Base-by-base conservation (phyloP, 2,113 vertebrate genomes). In the Polypterus senegalus region DNA sequence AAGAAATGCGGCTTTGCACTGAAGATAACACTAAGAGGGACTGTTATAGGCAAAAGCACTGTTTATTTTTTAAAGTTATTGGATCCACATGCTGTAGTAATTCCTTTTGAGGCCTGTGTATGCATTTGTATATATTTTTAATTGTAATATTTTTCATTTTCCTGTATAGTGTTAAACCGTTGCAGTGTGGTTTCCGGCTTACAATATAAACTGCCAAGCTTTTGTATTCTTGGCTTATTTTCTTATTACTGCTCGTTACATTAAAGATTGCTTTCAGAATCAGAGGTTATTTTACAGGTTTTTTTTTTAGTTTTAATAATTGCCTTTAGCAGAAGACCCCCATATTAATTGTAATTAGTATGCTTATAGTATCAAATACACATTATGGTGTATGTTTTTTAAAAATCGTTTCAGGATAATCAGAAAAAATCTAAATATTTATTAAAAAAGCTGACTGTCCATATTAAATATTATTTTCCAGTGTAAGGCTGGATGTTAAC, bases 101-200 rank as follows among this genome's bases (percentile, higher is more conserved):
- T 76, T 73, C 69, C 61, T 54, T 52, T 56, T 64, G 66, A 60
- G 69, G 54, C 49, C 5, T 70, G 57, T 61, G 68, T 63, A 60
- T 75, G 67, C 63, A 61, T 63, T 60, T 61, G 52, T 68, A 61
- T 67, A 61, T 67, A 70, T 75, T 73, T 79, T 70, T 76, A 67
- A 77, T 76, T 73, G 66, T 75, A 69, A 49, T 70, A 71, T 76
- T 77, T 79, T 68, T 70, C 27, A 73, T 67, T 61, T 71, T 70
- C 66, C 62, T 71, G 73, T 67, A 64, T 74, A 72, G 76, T 71
- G 70, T 77, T 74, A 69, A 65, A 63, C 52, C 67, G 51, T 52
- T 52, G 51, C 6, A 76, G 76, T 80, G 74, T 68, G 68, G 73
- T 78, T 77, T 83, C 67, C 65, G 67, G 68, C 67, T 73, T 66